Evolutionary conservation across 2,797 vertebrate species (phyloP), one percentile per base, ranked within the genome.

Genomic region (Lindbergichthys nudifrons): DNA sequence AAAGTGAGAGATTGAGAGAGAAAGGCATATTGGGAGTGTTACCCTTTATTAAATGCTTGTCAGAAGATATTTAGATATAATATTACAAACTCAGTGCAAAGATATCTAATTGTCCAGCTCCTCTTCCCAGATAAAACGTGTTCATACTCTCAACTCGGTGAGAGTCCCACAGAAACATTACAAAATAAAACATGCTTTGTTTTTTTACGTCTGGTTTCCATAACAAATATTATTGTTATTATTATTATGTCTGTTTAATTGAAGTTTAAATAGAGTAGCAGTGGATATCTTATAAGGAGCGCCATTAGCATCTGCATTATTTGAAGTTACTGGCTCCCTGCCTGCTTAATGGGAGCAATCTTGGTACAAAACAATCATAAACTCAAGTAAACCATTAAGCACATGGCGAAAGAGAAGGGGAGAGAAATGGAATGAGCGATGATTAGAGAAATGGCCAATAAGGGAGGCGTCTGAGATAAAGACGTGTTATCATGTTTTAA

Each of bases 401-500:
- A 77, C 26, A 10, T 52, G 9, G 47, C 46, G 21, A 39, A 71
- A 61, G 13, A 41, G 39, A 54, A 3, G 21, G 16, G 52, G 7
- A 36, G 30, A 13, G 66, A 36, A 36, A 36, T 36, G 43, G 50
- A 74, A 65, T 23, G 53, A 60, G 65, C 13, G 1, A 19, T 39
- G 61, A 59, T 64, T 21, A 75, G 71, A 73, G 21, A 30, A 58
- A 75, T 26, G 66, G 42, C 47, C 58, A 69, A 6, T 56, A 41
- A 52, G 54, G 18, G 58, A 18, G 50, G 10, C 47, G 39, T 69
- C 57, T 26, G 50, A 65, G 75, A 65, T 63, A 59, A 60, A 71
- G 66, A 79, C 26, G 16, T 60, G 18, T 74, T 74, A 23, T 62
- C 71, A 51, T 58, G 52, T 56, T 84, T 80, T 84, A 79, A 83